Evolutionary conservation across 1,140 invertebrate species (phyloP).

Genomic region (Hypsibius dujardini): DNA sequence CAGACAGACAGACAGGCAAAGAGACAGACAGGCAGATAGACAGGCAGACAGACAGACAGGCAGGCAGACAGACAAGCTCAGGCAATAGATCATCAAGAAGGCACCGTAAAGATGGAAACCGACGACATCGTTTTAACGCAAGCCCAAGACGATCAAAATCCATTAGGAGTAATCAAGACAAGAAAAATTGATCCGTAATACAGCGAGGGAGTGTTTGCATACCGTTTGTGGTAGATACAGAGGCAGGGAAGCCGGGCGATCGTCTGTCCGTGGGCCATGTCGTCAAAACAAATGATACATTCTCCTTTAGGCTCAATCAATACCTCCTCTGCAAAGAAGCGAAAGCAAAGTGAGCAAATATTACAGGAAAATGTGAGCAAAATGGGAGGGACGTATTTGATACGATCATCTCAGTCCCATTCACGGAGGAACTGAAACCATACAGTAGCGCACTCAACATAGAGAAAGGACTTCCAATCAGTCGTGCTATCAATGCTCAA

Average conservation of each 20-base stretch:
- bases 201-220: slow-evolving; percentile 28
- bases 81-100: no score
- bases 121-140: neutral
- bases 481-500: no score
- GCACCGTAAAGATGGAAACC: neutral
- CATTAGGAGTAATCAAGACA: slow-evolving; percentile 23
- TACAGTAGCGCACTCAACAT: no score
- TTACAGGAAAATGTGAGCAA: slow-evolving; percentile 24
- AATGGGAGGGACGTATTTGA: neutral
- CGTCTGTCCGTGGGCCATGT: slow-evolving; percentile 74
- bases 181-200: slow-evolving; percentile 20
- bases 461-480: no score
- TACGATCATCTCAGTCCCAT: no score
- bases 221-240: slow-evolving; percentile 98
- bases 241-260: slow-evolving; percentile 94
- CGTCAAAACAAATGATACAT: slow-evolving; percentile 96
- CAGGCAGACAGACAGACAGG: no score
- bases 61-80: no score
- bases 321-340: slow-evolving; percentile 66
- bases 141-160: neutral
- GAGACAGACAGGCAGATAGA: no score
- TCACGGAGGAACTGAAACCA: no score
- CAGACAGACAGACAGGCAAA: no score
- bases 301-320: slow-evolving; percentile 73
- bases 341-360: slow-evolving; percentile 14